These are phyloP conservation scores for Octomys mimax DNA, from an alignment of 2,797 vertebrate genomes.

Conservation along the genomic window DNA sequence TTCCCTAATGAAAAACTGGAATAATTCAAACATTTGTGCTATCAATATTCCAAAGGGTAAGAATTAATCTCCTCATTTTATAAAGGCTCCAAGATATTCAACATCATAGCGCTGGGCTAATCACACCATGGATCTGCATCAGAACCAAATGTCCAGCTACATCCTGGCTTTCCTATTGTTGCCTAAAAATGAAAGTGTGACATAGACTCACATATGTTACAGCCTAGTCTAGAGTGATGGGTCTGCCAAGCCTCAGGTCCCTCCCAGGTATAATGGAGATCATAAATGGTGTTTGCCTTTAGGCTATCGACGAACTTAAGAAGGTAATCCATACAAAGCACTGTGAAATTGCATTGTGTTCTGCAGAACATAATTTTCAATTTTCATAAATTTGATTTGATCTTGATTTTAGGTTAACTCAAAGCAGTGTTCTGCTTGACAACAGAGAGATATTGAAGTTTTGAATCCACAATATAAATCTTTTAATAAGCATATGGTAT, in stretches of 20 bases:
- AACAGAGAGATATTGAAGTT: background rate
- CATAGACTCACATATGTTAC: fast-evolving
- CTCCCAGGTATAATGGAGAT: background rate
- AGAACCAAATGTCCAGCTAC: background rate
- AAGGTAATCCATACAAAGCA: background rate
- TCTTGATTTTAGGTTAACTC: constrained; percentile 17
- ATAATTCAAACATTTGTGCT: background rate
- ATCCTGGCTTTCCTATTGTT: fast-evolving
- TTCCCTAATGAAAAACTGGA: background rate
- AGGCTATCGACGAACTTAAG: background rate
- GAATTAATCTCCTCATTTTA: background rate
- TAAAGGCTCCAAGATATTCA: background rate
- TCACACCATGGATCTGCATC: background rate
- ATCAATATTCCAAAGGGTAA: background rate
- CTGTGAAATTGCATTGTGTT: background rate
- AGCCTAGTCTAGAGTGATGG: too few species aligned
- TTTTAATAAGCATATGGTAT: background rate
- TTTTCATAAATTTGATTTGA: background rate
- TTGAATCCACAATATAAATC: background rate
- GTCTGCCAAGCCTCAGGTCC: background rate
- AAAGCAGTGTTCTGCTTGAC: background rate
- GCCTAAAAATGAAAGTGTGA: background rate
- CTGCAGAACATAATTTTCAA: background rate
- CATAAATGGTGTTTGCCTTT: background rate
- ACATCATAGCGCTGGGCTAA: background rate